Conservation (phyloP, 2,113 vertebrate genomes). For the Pseudorectes ferrugineus region DNA sequence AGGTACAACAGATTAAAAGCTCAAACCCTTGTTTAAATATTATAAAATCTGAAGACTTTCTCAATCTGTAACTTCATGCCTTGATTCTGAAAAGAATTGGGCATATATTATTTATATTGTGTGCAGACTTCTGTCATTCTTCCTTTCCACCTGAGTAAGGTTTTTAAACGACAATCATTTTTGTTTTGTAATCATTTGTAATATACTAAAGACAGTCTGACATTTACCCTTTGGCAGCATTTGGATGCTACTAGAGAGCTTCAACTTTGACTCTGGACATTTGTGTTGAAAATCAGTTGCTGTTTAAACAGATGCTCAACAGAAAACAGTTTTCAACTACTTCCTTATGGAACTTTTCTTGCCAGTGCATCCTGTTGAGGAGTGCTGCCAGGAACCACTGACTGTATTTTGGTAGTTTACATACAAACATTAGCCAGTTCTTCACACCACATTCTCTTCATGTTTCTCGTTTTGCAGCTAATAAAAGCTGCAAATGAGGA, state of each 20-base stretch:
- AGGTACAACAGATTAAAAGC: background rate
- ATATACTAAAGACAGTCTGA: background rate
- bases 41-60: background rate
- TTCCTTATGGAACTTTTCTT: background rate
- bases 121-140: background rate
- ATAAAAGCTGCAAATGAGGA: background rate
- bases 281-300: background rate
- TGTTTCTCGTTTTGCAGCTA: background rate
- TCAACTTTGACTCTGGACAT: background rate
- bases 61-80: background rate
- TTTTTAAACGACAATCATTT: background rate
- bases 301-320: background rate
- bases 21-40: background rate
- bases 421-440: background rate
- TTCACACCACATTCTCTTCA: background rate
- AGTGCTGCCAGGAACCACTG: background rate
- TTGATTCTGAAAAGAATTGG: background rate
- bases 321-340: background rate
- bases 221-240: background rate
- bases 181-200: background rate
- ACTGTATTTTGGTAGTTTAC: background rate
- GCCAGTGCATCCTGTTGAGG: background rate
- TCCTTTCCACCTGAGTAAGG: background rate
- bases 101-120: background rate
- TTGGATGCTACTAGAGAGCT: background rate